Evolutionary conservation across 2,113 vertebrate genomes (phyloP), one percentile per base, ranked within the genome.

Genomic region (Climacteris rufus): DNA sequence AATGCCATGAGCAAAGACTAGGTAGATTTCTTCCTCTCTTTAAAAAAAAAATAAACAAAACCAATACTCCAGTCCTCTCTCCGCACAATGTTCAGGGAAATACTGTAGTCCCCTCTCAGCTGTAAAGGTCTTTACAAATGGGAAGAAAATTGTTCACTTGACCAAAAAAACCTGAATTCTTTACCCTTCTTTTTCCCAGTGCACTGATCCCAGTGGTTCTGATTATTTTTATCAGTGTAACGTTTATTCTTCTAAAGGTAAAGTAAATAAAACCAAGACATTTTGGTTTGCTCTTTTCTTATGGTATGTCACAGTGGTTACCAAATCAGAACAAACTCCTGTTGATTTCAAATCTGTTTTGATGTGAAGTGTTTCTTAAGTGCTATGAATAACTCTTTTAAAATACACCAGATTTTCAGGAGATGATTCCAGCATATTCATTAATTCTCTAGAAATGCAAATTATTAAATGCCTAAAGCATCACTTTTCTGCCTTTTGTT

Each of bases 401-500:
- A 89, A 95, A 93, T 59, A 42, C 12, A 13, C 30, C 10, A 42
- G 10, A 59, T 93, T 85, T 93, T 85, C 70, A 59, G 70, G 87
- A 84, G 74, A 54, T 68, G 75, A 84, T 92, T 87, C 83, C 2
- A 0, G 35, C 42, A 24, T 50, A 89, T 79, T 79, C 47, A 61
- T 42, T 94, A 83, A 85, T 83, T 89, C 84, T 79, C 66, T 94
- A 72, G 84, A 91, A 94, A 76, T 47, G 54, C 23, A 68, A 70
- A 89, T 91, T 85, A 74, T 78, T 74, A 70, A 61, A 89, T n/a
- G 39, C 63, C 33, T 42, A 44, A 86, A 60, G 91, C 86, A 83
- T 54, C 22, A 24, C 44, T 90, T 92, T 95, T 83, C 68, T 86
- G 76, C 79, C 83, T 92, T 94, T 96, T 95, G 71, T 89, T 72